Conservation (phyloP, 1,140 invertebrate species). For the Zaprionus gabonicus region DNA sequence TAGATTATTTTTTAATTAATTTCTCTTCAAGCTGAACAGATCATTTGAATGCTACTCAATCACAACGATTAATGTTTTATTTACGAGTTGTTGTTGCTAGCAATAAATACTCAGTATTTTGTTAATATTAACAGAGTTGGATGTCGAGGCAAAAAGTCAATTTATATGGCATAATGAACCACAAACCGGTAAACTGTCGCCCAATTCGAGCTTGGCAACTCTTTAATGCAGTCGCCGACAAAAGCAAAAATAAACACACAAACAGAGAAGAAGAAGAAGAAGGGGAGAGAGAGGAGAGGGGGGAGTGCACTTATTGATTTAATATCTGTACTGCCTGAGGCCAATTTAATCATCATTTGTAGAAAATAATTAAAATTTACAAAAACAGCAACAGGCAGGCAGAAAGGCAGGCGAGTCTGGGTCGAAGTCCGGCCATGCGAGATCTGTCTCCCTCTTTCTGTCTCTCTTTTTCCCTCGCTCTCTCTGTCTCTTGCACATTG, state of each 20-base stretch:
- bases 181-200: conserved; percentile 80
- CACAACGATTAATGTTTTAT: not conserved
- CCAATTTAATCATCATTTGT: conserved; percentile 81
- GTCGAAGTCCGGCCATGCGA: not conserved
- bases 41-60: not conserved
- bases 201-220: conserved; percentile 59
- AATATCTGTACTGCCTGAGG: conserved; percentile 73
- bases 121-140: conserved; percentile 56
- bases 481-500: not conserved
- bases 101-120: conserved; percentile 42
- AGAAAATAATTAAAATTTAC: conserved; percentile 81
- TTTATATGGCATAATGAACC: conserved; percentile 79
- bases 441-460: not conserved
- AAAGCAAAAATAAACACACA: conserved; percentile 19
- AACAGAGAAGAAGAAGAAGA: conserved; percentile 1
- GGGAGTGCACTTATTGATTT: conserved; percentile 70
- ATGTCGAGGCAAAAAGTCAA: conserved; percentile 67
- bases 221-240: conserved; percentile 59
- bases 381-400: conserved; percentile 44
- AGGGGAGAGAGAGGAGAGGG: not conserved
- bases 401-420: not conserved
- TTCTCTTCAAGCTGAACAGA: not conserved
- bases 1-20: not conserved
- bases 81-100: not conserved
- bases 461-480: not conserved